Conservation (phyloP, 2,797 vertebrate genomes). For the Silurus aristotelis region DNA sequence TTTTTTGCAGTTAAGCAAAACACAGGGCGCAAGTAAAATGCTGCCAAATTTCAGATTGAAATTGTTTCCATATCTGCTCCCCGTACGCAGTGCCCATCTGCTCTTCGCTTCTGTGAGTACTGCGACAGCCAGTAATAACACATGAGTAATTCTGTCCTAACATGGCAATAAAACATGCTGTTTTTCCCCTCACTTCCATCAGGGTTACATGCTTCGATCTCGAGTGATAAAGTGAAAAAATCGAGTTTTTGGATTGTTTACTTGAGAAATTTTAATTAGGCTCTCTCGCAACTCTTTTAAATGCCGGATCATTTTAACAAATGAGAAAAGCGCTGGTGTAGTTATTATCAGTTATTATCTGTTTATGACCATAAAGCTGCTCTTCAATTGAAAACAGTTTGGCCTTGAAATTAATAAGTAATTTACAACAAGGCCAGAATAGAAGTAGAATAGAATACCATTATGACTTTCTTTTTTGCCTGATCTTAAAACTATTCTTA, state of each 20-base stretch:
- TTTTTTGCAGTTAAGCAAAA: constrained; percentile 56
- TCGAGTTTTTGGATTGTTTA: constrained; percentile 41
- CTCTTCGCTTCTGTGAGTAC: constrained; percentile 43
- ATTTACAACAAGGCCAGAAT: not conserved
- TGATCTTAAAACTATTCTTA: not conserved
- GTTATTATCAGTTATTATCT: constrained; percentile 33
- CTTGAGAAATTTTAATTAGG: constrained; percentile 49
- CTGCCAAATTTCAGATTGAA: constrained; percentile 59
- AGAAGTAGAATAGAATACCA: not conserved
- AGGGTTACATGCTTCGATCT: constrained; percentile 44
- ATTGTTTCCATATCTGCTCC: constrained; percentile 61
- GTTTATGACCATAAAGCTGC: constrained; percentile 34
- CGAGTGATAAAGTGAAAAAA: constrained; percentile 40
- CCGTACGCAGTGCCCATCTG: constrained; percentile 56
- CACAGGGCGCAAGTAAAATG: constrained; percentile 46
- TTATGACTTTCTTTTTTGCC: not conserved
- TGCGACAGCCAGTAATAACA: constrained; percentile 56
- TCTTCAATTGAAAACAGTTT: constrained; percentile 25
- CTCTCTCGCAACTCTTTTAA: constrained; percentile 17
- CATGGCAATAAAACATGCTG: constrained; percentile 53
- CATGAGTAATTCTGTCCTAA: constrained; percentile 61
- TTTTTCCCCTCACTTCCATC: constrained; percentile 44
- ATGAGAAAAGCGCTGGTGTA: constrained; percentile 14
- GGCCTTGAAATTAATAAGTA: not conserved
- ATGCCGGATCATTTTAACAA: constrained; percentile 45